A percentile compares a stretch with the other conserved stretches of the same genome.
Conservation (phyloP, 2,113 vertebrate species). For the Salvelinus namaycush region DNA sequence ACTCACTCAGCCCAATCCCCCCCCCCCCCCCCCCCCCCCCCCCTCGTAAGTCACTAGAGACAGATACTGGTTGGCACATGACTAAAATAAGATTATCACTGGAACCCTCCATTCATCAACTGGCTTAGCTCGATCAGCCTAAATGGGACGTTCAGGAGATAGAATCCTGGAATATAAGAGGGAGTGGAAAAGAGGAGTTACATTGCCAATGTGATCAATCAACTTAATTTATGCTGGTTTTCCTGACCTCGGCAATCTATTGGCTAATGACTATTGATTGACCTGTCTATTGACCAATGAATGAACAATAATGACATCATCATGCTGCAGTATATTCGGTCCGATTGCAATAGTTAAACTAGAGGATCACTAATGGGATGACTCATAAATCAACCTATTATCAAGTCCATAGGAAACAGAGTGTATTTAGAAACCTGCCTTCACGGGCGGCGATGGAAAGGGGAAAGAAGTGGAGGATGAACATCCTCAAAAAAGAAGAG, state of each 20-base stretch:
- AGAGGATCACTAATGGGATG: not conserved
- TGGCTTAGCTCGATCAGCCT: not conserved
- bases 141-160: not conserved
- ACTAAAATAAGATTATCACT: not conserved
- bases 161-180: not conserved
- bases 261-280: constrained; percentile 4
- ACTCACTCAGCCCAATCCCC: not conserved
- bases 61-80: not conserved
- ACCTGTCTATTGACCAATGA: not conserved
- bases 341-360: not conserved
- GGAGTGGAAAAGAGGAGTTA: not conserved
- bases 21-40: too few relatives aligned
- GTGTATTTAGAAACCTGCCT: not conserved
- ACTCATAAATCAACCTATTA: not conserved
- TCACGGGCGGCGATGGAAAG: not conserved
- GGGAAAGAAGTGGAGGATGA: not conserved
- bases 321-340: not conserved
- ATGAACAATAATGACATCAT: not conserved
- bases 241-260: not conserved
- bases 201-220: too few relatives aligned
- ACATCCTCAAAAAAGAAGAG: constrained; percentile 51
- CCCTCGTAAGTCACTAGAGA: not conserved
- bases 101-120: not conserved
- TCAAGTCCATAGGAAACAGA: too few relatives aligned
- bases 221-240: too few relatives aligned